A percentile compares a stretch with the other conserved stretches of the same genome.
Evolutionary conservation across 1,140 invertebrate genomes (phyloP).

Genomic region (Bombus superbus): DNA sequence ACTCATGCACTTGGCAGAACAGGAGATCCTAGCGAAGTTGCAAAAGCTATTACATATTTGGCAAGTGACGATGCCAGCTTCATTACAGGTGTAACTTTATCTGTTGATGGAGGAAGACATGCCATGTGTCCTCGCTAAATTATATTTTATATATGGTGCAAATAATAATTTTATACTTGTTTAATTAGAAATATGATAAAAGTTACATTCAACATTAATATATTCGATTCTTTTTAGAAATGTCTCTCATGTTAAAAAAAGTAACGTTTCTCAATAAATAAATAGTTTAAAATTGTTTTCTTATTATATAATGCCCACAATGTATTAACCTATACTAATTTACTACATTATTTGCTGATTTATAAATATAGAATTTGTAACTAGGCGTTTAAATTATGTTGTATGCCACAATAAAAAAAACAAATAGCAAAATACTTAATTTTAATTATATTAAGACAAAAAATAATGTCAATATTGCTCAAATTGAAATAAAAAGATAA

Average conservation of each 20-base stretch:
- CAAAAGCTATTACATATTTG: conserved; percentile 91
- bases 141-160: not conserved
- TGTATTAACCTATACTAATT: not conserved
- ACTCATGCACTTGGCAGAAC: conserved; percentile 92
- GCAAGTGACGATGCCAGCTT: conserved; percentile 91
- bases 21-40: conserved; percentile 90
- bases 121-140: conserved; percentile 90
- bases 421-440: not conserved
- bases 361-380: not conserved
- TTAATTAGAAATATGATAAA: not conserved
- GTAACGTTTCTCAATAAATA: not conserved
- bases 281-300: not conserved
- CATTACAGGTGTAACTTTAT: conserved; percentile 90
- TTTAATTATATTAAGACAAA: not conserved
- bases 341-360: not conserved
- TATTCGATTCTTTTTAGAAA: not conserved
- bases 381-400: not conserved
- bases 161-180: not conserved
- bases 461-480: not conserved
- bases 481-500: not conserved
- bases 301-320: not conserved
- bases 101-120: conserved; percentile 93
- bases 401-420: not conserved
- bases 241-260: not conserved
- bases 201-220: not conserved